These are phyloP conservation scores for Anseranas semipalmata DNA, from an alignment of 2,113 vertebrate species.

Conservation along the genomic window DNA sequence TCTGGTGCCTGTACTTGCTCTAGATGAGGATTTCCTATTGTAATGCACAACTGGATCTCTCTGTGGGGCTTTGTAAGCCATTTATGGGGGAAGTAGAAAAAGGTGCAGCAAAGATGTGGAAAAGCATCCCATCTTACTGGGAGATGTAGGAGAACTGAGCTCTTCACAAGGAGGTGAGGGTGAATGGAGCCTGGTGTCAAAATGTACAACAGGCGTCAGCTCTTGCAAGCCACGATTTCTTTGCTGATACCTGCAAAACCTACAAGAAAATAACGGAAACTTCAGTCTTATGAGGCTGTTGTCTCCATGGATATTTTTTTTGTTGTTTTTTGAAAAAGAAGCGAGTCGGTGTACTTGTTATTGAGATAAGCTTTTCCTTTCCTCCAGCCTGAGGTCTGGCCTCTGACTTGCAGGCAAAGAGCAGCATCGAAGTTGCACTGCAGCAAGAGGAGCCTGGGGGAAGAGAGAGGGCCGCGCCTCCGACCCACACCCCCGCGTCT, in stretches of 20 bases:
- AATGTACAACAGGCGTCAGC: not conserved
- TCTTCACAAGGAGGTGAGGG: no score
- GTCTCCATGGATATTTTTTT: not conserved
- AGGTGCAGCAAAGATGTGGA: not conserved
- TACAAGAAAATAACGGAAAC: not conserved
- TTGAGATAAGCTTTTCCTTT: no score
- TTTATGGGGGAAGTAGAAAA: not conserved
- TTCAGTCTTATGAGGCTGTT: not conserved
- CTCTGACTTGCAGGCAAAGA: not conserved
- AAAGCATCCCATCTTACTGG: not conserved
- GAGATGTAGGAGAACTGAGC: not conserved
- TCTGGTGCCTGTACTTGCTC: not conserved
- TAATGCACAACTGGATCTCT: not conserved
- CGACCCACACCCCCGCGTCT: not conserved
- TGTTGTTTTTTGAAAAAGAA: not conserved
- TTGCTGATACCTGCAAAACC: not conserved
- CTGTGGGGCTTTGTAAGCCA: not conserved
- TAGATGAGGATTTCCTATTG: not conserved
- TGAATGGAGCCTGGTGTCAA: no score
- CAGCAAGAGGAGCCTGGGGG: no score
- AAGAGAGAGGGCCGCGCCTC: not conserved
- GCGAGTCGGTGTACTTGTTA: not conserved
- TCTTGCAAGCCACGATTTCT: not conserved
- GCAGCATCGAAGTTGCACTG: not conserved
- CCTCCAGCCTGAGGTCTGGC: not conserved